These are phyloP conservation scores for Cyclophora punctaria DNA, from an alignment of 2,888 invertebrate genomes.

Conservation along the genomic window DNA sequence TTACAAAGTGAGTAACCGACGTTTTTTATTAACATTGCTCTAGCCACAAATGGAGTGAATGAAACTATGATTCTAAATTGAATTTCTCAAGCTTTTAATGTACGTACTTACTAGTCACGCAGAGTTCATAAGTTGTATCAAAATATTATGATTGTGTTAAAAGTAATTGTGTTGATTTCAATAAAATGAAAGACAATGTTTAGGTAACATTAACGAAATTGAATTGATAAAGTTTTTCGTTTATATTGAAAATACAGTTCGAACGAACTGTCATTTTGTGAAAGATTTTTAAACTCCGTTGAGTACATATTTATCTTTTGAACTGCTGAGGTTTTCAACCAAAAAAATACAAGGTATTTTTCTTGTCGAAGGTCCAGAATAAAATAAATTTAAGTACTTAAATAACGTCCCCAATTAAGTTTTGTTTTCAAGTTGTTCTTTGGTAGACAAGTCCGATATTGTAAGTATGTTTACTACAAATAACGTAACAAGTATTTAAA, in stretches of 20 bases:
- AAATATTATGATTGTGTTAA: too few species aligned
- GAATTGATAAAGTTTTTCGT: slow-evolving; percentile 7
- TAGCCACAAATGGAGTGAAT: too few species aligned
- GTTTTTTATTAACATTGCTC: neutral
- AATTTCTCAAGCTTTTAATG: too few species aligned
- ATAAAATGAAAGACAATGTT: slow-evolving; percentile 3
- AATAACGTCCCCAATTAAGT: too few species aligned
- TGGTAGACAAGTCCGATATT: neutral
- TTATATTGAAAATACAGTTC: slow-evolving; percentile 8
- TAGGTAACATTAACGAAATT: neutral
- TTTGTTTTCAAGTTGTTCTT: too few species aligned
- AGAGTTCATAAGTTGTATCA: too few species aligned
- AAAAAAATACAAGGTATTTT: too few species aligned
- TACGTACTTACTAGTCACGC: too few species aligned
- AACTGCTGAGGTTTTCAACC: too few species aligned
- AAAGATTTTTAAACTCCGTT: neutral
- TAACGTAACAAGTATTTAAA: slow-evolving; percentile 23
- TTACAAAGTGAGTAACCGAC: neutral
- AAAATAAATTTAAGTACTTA: too few species aligned
- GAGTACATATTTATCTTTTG: neutral
- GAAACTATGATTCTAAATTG: too few species aligned
- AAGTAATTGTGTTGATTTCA: slow-evolving; percentile 6
- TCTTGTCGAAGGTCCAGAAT: too few species aligned
- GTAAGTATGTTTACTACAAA: neutral
- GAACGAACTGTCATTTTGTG: neutral